Conservation (phyloP, 2,113 vertebrate genomes). For the Hyperopisus bebe region DNA sequence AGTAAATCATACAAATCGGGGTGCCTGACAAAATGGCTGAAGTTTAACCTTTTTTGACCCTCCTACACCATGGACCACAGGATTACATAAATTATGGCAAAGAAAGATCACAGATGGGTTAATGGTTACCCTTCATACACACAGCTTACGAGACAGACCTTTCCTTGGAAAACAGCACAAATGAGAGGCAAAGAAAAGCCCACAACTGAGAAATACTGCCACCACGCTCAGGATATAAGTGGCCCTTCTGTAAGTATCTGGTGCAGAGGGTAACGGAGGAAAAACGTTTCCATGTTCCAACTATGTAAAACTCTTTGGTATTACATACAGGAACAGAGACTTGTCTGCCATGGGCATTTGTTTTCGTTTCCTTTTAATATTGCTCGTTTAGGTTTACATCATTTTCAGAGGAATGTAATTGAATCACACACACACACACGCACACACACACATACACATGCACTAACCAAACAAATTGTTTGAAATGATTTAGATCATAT, state of each 20-base stretch:
- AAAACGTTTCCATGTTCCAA: neutral
- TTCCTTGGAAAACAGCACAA: neutral
- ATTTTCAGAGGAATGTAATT: neutral
- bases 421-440: neutral
- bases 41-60: conserved; percentile 2
- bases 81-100: conserved; percentile 3
- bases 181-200: neutral
- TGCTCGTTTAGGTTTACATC: neutral
- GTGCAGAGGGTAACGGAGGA: neutral
- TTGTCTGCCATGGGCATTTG: neutral
- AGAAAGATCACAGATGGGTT: neutral
- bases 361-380: neutral
- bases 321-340: neutral
- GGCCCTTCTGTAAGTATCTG: neutral
- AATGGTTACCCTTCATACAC: neutral
- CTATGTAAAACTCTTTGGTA: neutral
- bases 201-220: neutral
- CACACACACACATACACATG: neutral
- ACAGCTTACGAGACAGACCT: neutral
- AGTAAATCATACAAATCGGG: neutral
- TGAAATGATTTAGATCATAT: neutral
- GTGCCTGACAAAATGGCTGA: neutral
- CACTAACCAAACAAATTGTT: neutral
- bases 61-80: neutral
- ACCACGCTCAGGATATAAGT: neutral